Evolutionary conservation across 2,113 vertebrate genomes (phyloP).

Genomic region (Sturnus vulgaris): DNA sequence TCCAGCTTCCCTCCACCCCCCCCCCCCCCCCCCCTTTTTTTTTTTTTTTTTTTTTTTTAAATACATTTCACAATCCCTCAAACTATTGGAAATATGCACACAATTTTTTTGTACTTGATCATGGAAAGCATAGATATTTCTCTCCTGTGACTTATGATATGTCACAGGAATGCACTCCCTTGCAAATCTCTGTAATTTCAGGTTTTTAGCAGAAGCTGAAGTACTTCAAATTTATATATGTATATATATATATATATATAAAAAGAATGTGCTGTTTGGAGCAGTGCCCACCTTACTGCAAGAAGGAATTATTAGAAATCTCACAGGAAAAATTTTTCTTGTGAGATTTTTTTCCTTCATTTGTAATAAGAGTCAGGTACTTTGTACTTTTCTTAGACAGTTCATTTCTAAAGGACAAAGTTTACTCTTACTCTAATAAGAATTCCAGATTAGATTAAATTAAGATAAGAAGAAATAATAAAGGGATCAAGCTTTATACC

Average conservation of each 20-base stretch:
- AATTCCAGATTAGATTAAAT: neutral
- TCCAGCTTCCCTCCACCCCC: neutral
- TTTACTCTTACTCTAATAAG: neutral
- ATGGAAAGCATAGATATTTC: neutral
- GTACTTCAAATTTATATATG: neutral
- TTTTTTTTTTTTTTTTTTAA: neutral
- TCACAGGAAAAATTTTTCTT: neutral
- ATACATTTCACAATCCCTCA: neutral
- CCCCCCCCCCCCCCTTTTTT: too few species aligned
- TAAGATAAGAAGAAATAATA: neutral
- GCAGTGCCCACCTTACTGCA: neutral
- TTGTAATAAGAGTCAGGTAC: neutral
- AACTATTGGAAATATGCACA: neutral
- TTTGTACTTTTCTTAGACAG: neutral
- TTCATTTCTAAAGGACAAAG: neutral
- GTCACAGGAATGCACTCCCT: neutral
- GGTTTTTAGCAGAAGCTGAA: constrained; percentile 27
- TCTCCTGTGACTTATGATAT: constrained; percentile 24
- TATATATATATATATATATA: too few species aligned
- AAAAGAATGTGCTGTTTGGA: neutral
- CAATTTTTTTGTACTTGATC: neutral
- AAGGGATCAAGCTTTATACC: neutral
- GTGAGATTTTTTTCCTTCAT: neutral
- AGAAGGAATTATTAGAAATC: constrained; percentile 5
- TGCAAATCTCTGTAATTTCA: constrained; percentile 3